Evolutionary conservation across 1,140 invertebrate species (phyloP).

Genomic region (Scaptodrosophila lebanonensis): DNA sequence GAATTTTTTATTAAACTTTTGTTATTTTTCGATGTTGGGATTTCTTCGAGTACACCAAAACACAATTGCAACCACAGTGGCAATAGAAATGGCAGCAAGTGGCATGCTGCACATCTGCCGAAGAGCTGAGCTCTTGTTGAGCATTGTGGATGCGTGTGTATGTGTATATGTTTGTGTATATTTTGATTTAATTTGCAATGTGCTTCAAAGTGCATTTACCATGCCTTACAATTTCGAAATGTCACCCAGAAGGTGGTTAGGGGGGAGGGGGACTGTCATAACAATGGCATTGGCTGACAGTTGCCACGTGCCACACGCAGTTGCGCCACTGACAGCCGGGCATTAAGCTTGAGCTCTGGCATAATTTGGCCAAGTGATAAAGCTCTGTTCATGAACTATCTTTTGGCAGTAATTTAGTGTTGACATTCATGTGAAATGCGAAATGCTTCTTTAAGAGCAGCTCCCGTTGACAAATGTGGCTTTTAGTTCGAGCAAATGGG

Average conservation of each 20-base stretch:
- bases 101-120: conserved; percentile 36
- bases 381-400: background rate
- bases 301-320: conserved; percentile 31
- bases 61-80: no score
- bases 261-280: conserved; percentile 27
- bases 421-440: conserved; percentile 66
- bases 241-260: background rate
- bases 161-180: conserved; percentile 41
- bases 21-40: conserved; percentile 4
- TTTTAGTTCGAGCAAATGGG: conserved; percentile 9
- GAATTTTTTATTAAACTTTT: background rate
- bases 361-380: conserved; percentile 41
- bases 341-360: conserved; percentile 25
- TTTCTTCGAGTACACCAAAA: no score
- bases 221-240: conserved; percentile 50
- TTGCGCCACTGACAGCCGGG: conserved; percentile 7
- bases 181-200: conserved; percentile 66
- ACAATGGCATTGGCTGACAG: conserved; percentile 58
- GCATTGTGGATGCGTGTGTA: no score
- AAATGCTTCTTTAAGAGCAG: conserved; percentile 49
- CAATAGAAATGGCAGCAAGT: no score
- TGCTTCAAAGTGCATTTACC: conserved; percentile 45
- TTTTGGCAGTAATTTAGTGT: conserved; percentile 54
- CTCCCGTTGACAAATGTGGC: conserved; percentile 49
- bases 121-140: conserved; percentile 42